phyloP scores from a whole-genome alignment of 2,888 invertebrate genomes.

The Andrena bicolor region DNA sequence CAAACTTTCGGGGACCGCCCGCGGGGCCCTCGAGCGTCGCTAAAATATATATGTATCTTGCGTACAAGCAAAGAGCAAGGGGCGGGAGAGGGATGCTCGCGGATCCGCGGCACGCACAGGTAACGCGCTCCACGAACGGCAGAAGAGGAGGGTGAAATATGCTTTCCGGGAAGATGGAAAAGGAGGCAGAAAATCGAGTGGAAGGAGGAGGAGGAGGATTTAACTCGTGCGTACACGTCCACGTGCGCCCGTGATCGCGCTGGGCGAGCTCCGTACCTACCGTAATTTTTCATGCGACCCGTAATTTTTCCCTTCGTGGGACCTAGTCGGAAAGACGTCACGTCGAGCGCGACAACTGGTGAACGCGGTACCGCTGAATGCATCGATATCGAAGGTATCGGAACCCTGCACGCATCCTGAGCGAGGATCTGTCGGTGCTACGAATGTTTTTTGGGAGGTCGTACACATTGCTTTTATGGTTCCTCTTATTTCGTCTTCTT shows the following conservation, averaged over 20 bases:
- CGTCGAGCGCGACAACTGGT: slow-evolving; percentile 56
- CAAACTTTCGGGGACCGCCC: slow-evolving; percentile 78
- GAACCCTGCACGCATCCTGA: slow-evolving; percentile 10
- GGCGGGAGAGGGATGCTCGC: not conserved
- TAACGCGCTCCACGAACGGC: slow-evolving; percentile 18
- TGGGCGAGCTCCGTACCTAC: slow-evolving; percentile 53
- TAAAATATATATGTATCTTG: slow-evolving; percentile 56
- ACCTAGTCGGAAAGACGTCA: slow-evolving; percentile 45
- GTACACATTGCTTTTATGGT: not conserved
- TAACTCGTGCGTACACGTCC: slow-evolving; percentile 42
- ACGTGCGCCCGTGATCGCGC: slow-evolving; percentile 48
- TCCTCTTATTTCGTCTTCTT: not conserved
- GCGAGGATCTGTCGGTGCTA: not conserved
- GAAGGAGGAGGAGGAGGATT: slow-evolving; percentile 33
- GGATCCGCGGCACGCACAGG: slow-evolving; percentile 40
- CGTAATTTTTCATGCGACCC: slow-evolving; percentile 61
- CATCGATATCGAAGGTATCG: not conserved
- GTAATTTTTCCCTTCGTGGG: slow-evolving; percentile 59
- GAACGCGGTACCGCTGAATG: slow-evolving; percentile 20
- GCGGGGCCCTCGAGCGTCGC: slow-evolving; percentile 67
- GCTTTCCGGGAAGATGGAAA: slow-evolving; percentile 53
- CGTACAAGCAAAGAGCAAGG: slow-evolving; percentile 4
- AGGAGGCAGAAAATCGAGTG: slow-evolving; percentile 32
- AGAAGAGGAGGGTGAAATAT: slow-evolving; percentile 44
- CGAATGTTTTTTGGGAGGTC: not conserved